Base-by-base conservation (phyloP, 2,888 invertebrate genomes). In the Odiellus spinosus region DNA sequence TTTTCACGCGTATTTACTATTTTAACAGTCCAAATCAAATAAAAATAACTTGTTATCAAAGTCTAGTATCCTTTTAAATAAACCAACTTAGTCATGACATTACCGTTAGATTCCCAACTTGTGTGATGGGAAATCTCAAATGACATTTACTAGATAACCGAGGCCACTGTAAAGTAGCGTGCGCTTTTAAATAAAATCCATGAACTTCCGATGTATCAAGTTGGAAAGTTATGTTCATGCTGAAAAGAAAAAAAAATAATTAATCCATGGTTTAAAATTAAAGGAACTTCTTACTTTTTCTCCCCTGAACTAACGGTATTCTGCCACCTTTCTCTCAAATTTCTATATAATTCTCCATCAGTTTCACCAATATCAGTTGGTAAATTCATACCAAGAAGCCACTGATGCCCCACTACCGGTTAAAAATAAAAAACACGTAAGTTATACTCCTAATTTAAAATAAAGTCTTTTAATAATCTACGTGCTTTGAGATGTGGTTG, bases 151-250 rank as follows among this genome's bases (percentile, higher is more conserved):
- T 63, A 42, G 68, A 59, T 14, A 72, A 55, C 17, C 66, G 60
- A 3, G 82, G 82, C 81, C 81, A 81, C 46, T 72, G 71, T 57
- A 80, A 73, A 59, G 75, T 74, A 39, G 80, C 76, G 55, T 74
- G 73, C 4, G 77, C 75, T 51, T 74, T 67, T 55, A 80, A 76
- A 60, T 76, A 70, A 61, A 80, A 75, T 50, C 76, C 76, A 48
- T 68, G 67, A 41, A 72, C 70, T 67, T 80, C 78, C 42, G 75
- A 76, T 3, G 86, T 86, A 64, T 85, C 82, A 59, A 86, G 62
- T 51, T 76, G 73, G 61, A 85, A 72, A 18, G 82, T 77, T 44
- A 81, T 67, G 65, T 83, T 83, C 59, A 76, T 73, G 67, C 76
- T 75, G 53, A 62, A 61, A 50, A 40, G 15, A 26, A 10, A 43